Evolutionary conservation across 2,888 invertebrate genomes (phyloP), one percentile per base, ranked within the genome.

Genomic region (Eueremaeus valkanovi): DNA sequence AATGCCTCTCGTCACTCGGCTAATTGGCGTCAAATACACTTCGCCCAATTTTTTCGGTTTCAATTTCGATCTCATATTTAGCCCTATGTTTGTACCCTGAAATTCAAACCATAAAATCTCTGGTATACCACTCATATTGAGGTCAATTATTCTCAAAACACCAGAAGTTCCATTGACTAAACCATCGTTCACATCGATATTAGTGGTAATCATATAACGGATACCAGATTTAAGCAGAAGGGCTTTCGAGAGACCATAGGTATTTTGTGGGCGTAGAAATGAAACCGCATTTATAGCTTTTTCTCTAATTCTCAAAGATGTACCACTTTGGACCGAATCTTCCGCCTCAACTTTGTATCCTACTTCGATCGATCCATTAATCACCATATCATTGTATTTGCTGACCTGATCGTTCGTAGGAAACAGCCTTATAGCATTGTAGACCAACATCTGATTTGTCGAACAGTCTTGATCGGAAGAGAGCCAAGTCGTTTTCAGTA

Each of bases 111-210:
- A n/a, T 6, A 72, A 18, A 16, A 68, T 9, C 49, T 42, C 6
- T 72, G 16, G 66, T 13, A 51, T n/a, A 45, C 18, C 16, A 16
- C 18, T 45, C 2, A 45, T 16, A 3, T 11, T 11, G 16, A 16
- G 6, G 13, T 63, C n/a, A 11, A 68, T 66, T 63, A 73, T 72
- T 51, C 16, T 75, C 18, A 80, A 31, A 1, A 49, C 70, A 29
- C 79, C 79, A 16, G 73, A 76, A 0, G 78, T n/a, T 16, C 79
- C 79, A 74, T 80, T 80, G 21, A 78, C 77, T 5, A 80, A 51
- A 0, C 79, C 79, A 73, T 80, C 80, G 0, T 58, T 0, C 0
- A 77, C 77, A 61, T 78, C 75, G 18, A 80, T 51, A 49, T 80
- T 80, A 13, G 63, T 74, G 8, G 77, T 49, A 5, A 80, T 66